Base-by-base conservation (phyloP, 2,888 invertebrate species). In the Stenodema calcarata region DNA sequence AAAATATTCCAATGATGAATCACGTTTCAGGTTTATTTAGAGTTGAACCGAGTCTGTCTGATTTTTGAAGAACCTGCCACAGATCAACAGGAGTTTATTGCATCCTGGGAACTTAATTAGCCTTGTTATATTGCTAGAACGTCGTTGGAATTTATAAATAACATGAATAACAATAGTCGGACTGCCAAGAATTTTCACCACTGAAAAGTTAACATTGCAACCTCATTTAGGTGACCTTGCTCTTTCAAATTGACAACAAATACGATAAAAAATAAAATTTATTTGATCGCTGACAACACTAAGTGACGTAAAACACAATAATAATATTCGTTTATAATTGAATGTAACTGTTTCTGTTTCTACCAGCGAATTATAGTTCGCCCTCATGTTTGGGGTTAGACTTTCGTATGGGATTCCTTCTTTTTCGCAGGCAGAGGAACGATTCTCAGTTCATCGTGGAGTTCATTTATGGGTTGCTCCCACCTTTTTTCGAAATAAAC, bases 401-500 rank as follows among this genome's bases (percentile, higher is more conserved):
- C 62, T 27, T 62, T 62, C 62, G 62, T 23, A 23, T 62, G 9
- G 2, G 62, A 9, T 62, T 27, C 23, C 9, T 18, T 23, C 27
- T 62, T 62, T 44, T 78, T 73, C 3, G 44, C 12, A 14, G 9
- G 44, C 30, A 81, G 54, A 35, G 70, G 83, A 27, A 70, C 75
- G 73, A 85, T 85, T 50, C 96, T 95, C 90, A 97, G 93, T 92
- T 98, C 97, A 89, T 92, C 92, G 89, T 97, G 94, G 89, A 99
- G 93, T 50, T 97, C 96, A 28, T 93, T 91, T 69, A 99, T 92
- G 70, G 95, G 93, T 91, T 97, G 96, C 79, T 97, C 96, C 98
- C 98, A 99, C 88, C 98, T 93, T 91, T 96, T 95, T 91, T 99
- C 99, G 93, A 95, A 99, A 91, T 96, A 98, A 86, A 98, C 92